phyloP scores from a whole-genome alignment of 2,888 invertebrate genomes.

The Amblyjoppa fuscipennis region DNA sequence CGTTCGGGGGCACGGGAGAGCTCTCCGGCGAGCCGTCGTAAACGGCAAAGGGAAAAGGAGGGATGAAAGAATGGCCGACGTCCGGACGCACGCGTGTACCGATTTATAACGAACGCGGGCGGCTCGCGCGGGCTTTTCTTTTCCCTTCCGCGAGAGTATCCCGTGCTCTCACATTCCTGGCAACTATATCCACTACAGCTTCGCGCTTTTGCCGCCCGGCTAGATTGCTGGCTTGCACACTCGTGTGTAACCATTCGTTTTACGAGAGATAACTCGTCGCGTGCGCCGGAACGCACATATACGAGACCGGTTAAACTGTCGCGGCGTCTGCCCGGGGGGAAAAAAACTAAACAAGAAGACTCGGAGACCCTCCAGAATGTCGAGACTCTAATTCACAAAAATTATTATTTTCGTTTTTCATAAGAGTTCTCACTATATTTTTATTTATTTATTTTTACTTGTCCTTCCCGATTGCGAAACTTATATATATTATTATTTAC shows the following conservation, averaged over 20 bases:
- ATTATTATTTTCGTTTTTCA: neutral
- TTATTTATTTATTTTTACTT: too few relatives aligned
- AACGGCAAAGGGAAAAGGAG: conserved; percentile 37
- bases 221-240: conserved; percentile 31
- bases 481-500: too few relatives aligned
- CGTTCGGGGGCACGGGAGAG: conserved; percentile 50
- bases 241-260: conserved; percentile 46
- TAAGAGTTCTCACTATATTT: neutral
- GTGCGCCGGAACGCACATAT: conserved; percentile 4
- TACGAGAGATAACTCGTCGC: conserved; percentile 38
- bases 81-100: conserved; percentile 47
- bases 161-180: conserved; percentile 9
- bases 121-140: conserved; percentile 7
- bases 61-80: conserved; percentile 48
- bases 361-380: neutral
- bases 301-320: neutral
- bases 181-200: conserved; percentile 7
- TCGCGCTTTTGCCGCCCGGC: neutral
- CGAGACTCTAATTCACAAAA: neutral
- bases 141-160: neutral
- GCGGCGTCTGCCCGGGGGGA: neutral
- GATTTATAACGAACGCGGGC: conserved; percentile 41
- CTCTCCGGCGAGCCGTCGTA: conserved; percentile 41
- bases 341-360: conserved; percentile 19
- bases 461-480: too few relatives aligned